These are phyloP conservation scores for Anguilla megastoma DNA, from an alignment of 2,797 vertebrate genomes.

Conservation along the genomic window DNA sequence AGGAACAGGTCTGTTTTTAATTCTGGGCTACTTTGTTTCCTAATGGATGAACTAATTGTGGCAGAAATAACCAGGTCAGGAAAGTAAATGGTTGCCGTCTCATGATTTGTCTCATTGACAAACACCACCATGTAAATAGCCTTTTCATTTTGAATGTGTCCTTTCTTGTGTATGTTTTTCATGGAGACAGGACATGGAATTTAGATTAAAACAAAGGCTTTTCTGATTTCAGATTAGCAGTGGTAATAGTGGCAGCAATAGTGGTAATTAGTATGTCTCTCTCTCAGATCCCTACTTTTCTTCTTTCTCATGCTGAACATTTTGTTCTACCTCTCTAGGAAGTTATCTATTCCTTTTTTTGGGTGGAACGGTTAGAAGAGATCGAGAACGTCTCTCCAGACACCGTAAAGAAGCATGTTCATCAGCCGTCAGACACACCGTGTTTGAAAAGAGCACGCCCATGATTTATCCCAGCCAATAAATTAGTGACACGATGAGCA, in stretches of 20 bases:
- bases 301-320: background rate
- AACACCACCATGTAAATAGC: conserved; percentile 2
- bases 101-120: conserved; percentile 15
- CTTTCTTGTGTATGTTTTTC: background rate
- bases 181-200: conserved; percentile 6
- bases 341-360: background rate
- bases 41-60: conserved; percentile 32
- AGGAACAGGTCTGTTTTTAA: conserved; percentile 24
- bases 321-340: background rate
- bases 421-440: conserved; percentile 31
- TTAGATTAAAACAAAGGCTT: background rate
- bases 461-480: conserved; percentile 47
- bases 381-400: conserved; percentile 7
- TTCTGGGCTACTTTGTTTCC: conserved; percentile 19
- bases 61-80: conserved; percentile 33
- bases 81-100: conserved; percentile 29
- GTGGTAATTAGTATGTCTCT: background rate
- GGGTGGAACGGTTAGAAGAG: background rate
- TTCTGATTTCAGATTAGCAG: background rate
- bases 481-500: conserved; percentile 38
- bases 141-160: background rate
- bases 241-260: background rate
- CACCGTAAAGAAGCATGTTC: conserved; percentile 30
- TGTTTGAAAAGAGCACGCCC: conserved; percentile 45
- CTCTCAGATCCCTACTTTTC: background rate